A percentile compares a stretch with the other conserved stretches of the same genome.
These are phyloP conservation scores for Emydocephalus ijimae DNA, from an alignment of 2,113 vertebrate species.

Conservation along the genomic window DNA sequence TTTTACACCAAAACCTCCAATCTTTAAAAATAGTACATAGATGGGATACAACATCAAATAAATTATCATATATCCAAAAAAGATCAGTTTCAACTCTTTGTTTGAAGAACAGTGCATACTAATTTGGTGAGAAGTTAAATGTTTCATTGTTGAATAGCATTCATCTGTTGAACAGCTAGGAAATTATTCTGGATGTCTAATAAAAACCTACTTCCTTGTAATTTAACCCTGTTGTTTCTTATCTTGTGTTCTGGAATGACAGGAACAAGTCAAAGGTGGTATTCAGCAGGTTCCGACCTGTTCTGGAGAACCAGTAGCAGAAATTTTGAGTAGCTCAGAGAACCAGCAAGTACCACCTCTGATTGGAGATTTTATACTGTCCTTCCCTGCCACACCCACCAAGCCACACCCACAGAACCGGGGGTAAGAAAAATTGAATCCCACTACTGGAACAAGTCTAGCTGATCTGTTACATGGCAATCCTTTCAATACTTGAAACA, in stretches of 20 bases:
- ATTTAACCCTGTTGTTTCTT: background rate
- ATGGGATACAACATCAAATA: background rate
- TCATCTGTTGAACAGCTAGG: background rate
- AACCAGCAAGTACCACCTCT: too few species aligned
- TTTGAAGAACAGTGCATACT: background rate
- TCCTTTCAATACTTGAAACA: background rate
- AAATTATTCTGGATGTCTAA: background rate
- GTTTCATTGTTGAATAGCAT: background rate
- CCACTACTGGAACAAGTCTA: background rate
- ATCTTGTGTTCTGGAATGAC: background rate
- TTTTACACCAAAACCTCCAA: background rate
- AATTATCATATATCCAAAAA: background rate
- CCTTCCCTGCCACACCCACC: too few species aligned
- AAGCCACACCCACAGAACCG: too few species aligned
- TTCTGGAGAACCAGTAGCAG: too few species aligned
- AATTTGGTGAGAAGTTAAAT: background rate
- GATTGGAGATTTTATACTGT: too few species aligned
- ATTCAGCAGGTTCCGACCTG: too few species aligned
- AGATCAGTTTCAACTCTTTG: background rate
- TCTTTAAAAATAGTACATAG: background rate
- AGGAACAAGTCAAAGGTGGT: background rate
- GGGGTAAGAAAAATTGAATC: too few species aligned
- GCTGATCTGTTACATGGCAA: background rate
- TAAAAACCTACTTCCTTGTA: background rate
- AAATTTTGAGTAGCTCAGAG: too few species aligned